Evolutionary conservation across 2,113 vertebrate species (phyloP).

Genomic region (Puntigrus tetrazona): DNA sequence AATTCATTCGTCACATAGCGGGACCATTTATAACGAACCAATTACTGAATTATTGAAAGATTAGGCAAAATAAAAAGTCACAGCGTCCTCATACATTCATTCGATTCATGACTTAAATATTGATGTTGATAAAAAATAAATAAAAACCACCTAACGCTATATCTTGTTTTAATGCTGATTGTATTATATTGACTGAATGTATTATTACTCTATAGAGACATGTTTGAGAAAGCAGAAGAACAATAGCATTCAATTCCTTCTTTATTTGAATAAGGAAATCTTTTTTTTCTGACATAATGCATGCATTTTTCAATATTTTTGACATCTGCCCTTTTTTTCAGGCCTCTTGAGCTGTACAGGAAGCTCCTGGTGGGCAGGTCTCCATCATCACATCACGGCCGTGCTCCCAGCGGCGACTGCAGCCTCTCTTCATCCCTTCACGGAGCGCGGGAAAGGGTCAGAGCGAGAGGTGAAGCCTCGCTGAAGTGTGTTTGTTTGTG

Average conservation of each 20-base stretch:
- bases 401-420: background rate
- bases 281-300: background rate
- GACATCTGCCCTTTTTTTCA: no score
- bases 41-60: background rate
- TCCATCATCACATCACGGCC: slow-evolving; percentile 1
- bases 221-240: background rate
- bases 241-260: background rate
- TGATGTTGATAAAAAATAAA: background rate
- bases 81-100: background rate
- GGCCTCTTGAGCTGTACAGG: background rate
- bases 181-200: background rate
- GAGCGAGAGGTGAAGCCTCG: slow-evolving; percentile 14
- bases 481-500: slow-evolving; percentile 36
- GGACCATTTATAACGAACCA: no score
- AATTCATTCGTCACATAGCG: background rate
- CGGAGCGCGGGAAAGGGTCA: background rate
- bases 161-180: background rate
- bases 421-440: slow-evolving; percentile 9
- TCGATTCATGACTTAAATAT: background rate
- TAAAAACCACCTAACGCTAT: no score
- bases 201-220: background rate
- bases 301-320: background rate
- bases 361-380: background rate
- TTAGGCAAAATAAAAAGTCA: background rate
- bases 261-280: background rate